These are phyloP conservation scores for Lontra canadensis DNA, from an alignment of 2,113 vertebrate species.

Conservation along the genomic window DNA sequence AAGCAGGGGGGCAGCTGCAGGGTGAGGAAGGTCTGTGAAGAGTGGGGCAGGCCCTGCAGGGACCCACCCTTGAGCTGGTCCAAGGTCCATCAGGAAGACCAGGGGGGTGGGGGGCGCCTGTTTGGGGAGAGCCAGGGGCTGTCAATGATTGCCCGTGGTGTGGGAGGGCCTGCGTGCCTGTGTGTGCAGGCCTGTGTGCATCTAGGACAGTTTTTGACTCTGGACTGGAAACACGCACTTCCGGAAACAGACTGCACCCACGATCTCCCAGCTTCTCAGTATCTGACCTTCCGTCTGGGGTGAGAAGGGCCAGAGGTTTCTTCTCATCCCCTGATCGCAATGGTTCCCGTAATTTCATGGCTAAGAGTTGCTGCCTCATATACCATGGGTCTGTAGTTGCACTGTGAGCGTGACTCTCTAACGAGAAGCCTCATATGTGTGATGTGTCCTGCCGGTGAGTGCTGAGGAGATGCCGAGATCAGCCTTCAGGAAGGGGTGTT, in stretches of 20 bases:
- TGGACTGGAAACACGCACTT: not conserved
- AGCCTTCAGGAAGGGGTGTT: rapidly evolving
- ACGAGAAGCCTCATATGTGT: no score
- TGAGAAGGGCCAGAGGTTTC: not conserved
- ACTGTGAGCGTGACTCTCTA: not conserved
- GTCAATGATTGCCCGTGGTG: no score
- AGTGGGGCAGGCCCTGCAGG: not conserved
- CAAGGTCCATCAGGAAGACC: not conserved
- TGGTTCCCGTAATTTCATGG: no score
- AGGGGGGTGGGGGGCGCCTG: not conserved
- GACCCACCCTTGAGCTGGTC: not conserved
- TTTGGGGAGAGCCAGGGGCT: not conserved
- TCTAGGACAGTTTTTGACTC: not conserved
- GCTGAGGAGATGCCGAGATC: not conserved
- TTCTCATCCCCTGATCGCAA: not conserved
- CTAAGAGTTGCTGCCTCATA: not conserved
- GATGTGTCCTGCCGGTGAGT: not conserved
- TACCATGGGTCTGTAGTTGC: not conserved
- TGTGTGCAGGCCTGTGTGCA: no score
- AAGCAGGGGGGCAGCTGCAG: not conserved
- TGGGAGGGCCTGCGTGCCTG: not conserved
- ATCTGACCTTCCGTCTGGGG: not conserved
- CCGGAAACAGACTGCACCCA: not conserved
- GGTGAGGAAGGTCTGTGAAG: not conserved
- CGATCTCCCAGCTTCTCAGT: not conserved